phyloP scores from a whole-genome alignment of 2,113 vertebrate species.

The Xerus inauris region DNA sequence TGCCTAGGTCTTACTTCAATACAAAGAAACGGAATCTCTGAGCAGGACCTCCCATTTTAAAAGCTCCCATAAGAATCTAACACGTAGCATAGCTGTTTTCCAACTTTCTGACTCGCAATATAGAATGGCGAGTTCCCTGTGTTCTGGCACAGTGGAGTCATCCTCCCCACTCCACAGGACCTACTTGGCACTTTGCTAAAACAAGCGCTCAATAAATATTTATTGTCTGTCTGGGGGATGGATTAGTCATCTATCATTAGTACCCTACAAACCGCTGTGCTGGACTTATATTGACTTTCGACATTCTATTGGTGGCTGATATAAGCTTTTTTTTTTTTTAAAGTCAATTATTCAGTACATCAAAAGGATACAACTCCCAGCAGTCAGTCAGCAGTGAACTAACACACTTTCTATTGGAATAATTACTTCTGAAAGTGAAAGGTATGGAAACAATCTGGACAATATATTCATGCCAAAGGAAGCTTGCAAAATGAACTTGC shows the following conservation, averaged over 20 bases:
- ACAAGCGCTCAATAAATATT: not conserved
- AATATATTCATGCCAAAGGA: slow-evolving; percentile 30
- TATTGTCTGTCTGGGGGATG: too few relatives aligned
- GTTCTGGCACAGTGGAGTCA: rapidly evolving
- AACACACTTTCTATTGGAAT: slow-evolving; percentile 22
- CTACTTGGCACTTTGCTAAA: not conserved
- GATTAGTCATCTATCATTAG: not conserved
- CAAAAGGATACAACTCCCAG: not conserved
- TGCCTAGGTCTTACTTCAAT: too few relatives aligned
- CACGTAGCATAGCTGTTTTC: too few relatives aligned
- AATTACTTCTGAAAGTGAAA: slow-evolving; percentile 55
- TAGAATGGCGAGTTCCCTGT: not conserved
- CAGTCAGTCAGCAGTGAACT: not conserved
- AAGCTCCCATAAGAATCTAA: not conserved
- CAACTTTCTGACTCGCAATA: too few relatives aligned
- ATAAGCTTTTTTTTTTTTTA: not conserved
- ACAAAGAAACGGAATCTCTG: not conserved
- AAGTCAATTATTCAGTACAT: slow-evolving; percentile 45
- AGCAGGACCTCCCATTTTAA: not conserved
- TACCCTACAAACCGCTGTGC: not conserved
- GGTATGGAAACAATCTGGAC: slow-evolving; percentile 39
- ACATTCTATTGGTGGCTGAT: not conserved
- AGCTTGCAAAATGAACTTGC: slow-evolving; percentile 20
- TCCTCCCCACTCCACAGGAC: not conserved
- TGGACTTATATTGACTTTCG: rapidly evolving